A percentile compares a stretch with the other conserved stretches of the same genome.
These are phyloP conservation scores for Plumapathes pennacea DNA, from an alignment of 92 coral and sea anemone genomes.

Conservation along the genomic window DNA sequence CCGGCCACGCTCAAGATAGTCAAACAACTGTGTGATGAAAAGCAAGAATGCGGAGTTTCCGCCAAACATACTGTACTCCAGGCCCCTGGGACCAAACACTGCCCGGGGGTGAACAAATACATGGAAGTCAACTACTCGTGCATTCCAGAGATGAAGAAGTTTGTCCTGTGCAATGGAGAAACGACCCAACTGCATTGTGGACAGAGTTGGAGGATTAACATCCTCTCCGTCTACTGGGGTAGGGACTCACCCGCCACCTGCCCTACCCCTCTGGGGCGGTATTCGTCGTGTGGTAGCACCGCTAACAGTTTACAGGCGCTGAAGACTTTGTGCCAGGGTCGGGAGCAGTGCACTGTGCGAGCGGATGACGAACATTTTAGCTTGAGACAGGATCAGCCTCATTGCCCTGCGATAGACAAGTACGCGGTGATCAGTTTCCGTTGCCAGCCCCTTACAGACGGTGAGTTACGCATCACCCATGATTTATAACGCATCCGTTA, in stretches of 20 bases:
- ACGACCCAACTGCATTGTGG: slow-evolving; percentile 82
- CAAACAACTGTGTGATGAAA: slow-evolving; percentile 82
- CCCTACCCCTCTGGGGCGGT: slow-evolving; percentile 79
- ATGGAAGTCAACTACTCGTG: slow-evolving; percentile 87
- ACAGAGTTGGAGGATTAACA: slow-evolving; percentile 79
- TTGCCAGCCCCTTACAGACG: slow-evolving; percentile 68
- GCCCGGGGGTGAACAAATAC: slow-evolving; percentile 96
- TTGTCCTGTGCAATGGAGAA: slow-evolving; percentile 93
- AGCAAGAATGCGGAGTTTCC: slow-evolving; percentile 80
- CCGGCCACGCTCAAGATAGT: slow-evolving; percentile 69
- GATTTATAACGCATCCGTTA: no score
- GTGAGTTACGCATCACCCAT: slow-evolving; percentile 8
- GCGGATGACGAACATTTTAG: slow-evolving; percentile 75
- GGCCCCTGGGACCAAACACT: slow-evolving; percentile 79
- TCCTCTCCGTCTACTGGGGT: slow-evolving; percentile 91
- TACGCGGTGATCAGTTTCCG: slow-evolving; percentile 85
- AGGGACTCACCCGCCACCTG: slow-evolving; percentile 85
- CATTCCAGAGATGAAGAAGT: slow-evolving; percentile 79
- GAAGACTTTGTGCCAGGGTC: slow-evolving; percentile 72
- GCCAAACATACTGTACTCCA: slow-evolving; percentile 87
- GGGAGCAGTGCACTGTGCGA: slow-evolving; percentile 64
- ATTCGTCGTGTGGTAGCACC: slow-evolving; percentile 76
- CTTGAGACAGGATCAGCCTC: slow-evolving; percentile 54
- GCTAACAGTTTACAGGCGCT: slow-evolving; percentile 56
- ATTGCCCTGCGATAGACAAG: slow-evolving; percentile 94